Base-by-base conservation (phyloP, 1,140 invertebrate genomes). In the Metopolophium dirhodum region DNA sequence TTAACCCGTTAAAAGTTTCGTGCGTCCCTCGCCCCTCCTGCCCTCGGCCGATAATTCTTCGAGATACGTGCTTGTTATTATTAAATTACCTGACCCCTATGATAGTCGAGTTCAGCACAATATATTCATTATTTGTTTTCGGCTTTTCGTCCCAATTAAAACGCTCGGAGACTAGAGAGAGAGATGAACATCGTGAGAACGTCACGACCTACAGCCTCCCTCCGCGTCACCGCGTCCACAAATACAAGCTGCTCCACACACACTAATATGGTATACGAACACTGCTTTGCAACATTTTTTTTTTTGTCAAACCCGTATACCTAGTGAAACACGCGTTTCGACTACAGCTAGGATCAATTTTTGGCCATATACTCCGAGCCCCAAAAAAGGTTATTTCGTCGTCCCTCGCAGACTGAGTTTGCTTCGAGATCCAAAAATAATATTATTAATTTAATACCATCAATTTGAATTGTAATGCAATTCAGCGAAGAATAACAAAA, bases 121-220 rank as follows among this genome's bases (percentile, higher is more conserved):
- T 37, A 35, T 92, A 92, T 41, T 86, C n/a, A 45, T 57, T 86
- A 45, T 54, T 93, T 83, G 26, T 85, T 85, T 82, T 54, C 37
- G 91, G 37, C 35, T 93, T 85, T 93, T 45, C 77, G 20, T 93
- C 49, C 68, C 82, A 93, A 93, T 93, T 93, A 93, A 93, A 93
- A 83, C 82, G 9, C 7, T n/a, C 18, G 23, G 7, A 8, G 8
- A 37, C n/a, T 85, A 41, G 35, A 41, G 4, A 89, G 35, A 57
- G 45, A 92, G 91, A 85, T 83, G 91, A 41, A 57, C 82, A 93
- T 86, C 91, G 91, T 93, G 91, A 93, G 91, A 93, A 85, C 91
- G 91, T 93, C 91, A 93, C 91, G 91, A 93, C 49, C 91, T 49
- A 35, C 14, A 51, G 30, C n/a, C 41, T 57, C 45, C 45, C 35